Evolutionary conservation across 2,888 invertebrate genomes (phyloP).

Genomic region (Teleiodes luculella): DNA sequence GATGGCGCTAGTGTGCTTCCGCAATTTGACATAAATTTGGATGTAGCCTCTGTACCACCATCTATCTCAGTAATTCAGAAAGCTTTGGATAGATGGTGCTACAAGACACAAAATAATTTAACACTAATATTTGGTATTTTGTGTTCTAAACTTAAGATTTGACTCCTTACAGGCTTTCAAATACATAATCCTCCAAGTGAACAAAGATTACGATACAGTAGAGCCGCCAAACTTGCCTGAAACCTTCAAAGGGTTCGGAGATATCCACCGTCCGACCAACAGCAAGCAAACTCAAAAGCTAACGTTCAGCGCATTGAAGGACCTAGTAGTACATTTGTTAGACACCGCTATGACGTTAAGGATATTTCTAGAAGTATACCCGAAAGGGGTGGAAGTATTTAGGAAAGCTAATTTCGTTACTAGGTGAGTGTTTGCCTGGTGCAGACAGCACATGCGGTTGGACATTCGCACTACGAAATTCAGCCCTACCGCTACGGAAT

Average conservation of each 20-base stretch:
- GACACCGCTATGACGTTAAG: slow-evolving; percentile 84
- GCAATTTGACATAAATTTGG: no score
- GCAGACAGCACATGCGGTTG: no score
- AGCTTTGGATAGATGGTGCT: no score
- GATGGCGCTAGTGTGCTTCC: no score
- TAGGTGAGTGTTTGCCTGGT: no score
- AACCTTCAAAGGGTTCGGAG: slow-evolving; percentile 66
- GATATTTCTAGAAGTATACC: slow-evolving; percentile 83
- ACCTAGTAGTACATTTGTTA: slow-evolving; percentile 82
- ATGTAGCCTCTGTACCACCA: no score
- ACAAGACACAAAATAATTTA: no score
- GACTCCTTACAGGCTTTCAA: slow-evolving; percentile 62
- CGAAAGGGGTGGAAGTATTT: slow-evolving; percentile 73
- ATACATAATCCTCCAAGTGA: slow-evolving; percentile 73
- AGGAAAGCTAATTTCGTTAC: slow-evolving; percentile 78
- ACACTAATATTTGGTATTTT: no score
- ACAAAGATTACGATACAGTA: slow-evolving; percentile 62
- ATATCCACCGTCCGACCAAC: slow-evolving; percentile 53
- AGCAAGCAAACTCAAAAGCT: slow-evolving; percentile 50
- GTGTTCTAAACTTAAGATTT: no score
- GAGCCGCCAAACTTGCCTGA: slow-evolving; percentile 70
- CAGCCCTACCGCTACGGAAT: no score
- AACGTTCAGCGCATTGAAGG: slow-evolving; percentile 75
- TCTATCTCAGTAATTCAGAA: no score
- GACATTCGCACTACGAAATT: no score